These are phyloP conservation scores for Aphodius granarius DNA, from an alignment of 2,888 invertebrate genomes.

Conservation along the genomic window DNA sequence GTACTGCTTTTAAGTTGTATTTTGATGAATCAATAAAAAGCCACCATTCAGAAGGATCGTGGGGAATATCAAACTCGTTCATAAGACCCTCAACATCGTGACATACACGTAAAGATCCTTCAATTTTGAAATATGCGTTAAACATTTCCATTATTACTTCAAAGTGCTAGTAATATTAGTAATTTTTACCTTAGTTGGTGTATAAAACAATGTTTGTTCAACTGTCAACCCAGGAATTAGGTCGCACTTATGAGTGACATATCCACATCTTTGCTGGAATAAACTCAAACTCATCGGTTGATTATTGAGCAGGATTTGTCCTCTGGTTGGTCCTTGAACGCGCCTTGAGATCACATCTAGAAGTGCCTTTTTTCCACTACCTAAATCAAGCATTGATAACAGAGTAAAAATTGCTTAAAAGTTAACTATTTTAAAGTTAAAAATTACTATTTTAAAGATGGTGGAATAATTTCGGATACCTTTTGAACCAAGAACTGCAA, in stretches of 20 bases:
- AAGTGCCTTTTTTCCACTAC: constrained; percentile 92
- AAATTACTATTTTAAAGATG: background rate
- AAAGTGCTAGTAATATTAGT: constrained; percentile 1
- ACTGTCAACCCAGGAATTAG: constrained; percentile 86
- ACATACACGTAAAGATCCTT: too few species aligned
- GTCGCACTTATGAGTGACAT: constrained; percentile 85
- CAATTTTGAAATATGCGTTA: too few species aligned
- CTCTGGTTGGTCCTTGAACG: constrained; percentile 79
- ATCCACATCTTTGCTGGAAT: constrained; percentile 85
- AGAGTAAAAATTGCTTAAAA: background rate
- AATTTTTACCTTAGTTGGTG: constrained; percentile 70
- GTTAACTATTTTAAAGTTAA: background rate
- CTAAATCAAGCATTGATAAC: too few species aligned
- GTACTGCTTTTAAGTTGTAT: too few species aligned
- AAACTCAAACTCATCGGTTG: constrained; percentile 78
- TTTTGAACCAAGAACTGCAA: constrained; percentile 91
- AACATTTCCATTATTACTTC: background rate
- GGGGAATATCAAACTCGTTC: too few species aligned
- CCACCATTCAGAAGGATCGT: too few species aligned
- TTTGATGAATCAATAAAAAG: background rate
- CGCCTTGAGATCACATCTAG: constrained; percentile 88
- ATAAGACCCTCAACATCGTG: too few species aligned
- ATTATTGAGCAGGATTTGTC: constrained; percentile 87
- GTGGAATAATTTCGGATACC: constrained; percentile 57
- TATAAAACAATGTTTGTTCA: constrained; percentile 80